Conservation (phyloP, 2,113 vertebrate species). For the Polypterus bichir region DNA sequence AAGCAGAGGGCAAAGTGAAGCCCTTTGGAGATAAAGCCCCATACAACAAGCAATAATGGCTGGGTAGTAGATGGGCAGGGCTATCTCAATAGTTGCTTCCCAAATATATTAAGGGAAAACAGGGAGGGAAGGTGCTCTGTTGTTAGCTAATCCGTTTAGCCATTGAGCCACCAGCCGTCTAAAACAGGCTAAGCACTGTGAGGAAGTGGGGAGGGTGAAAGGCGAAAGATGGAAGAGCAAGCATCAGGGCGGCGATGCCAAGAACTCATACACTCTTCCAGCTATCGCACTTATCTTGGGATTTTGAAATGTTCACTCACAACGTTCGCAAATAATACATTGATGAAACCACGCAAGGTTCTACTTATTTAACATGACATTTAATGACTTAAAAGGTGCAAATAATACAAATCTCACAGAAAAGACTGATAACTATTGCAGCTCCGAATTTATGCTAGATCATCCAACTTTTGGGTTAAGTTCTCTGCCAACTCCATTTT, state of each 20-base stretch:
- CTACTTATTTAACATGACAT: too few species aligned
- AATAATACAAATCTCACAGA: too few species aligned
- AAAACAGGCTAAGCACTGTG: slow-evolving; percentile 59
- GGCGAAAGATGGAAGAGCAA: slow-evolving; percentile 26
- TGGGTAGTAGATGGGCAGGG: slow-evolving; percentile 76
- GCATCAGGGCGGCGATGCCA: neutral
- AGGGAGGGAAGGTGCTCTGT: slow-evolving; percentile 83
- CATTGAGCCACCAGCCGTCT: slow-evolving; percentile 84
- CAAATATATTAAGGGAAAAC: slow-evolving; percentile 58
- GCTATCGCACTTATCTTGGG: too few species aligned
- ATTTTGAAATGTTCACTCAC: too few species aligned
- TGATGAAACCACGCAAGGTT: too few species aligned
- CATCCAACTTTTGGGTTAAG: too few species aligned
- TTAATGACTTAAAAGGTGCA: too few species aligned
- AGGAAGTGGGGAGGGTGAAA: slow-evolving; percentile 60
- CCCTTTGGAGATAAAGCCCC: slow-evolving; percentile 79
- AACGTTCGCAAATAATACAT: too few species aligned
- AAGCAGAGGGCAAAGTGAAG: slow-evolving; percentile 88
- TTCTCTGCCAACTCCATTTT: too few species aligned
- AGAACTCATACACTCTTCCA: too few species aligned
- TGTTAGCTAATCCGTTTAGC: slow-evolving; percentile 87
- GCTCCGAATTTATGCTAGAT: too few species aligned
- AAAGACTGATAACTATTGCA: too few species aligned
- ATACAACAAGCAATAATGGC: slow-evolving; percentile 83
- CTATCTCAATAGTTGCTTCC: slow-evolving; percentile 72